Conservation (phyloP, 2,797 vertebrate species). For the Lophius americanus region DNA sequence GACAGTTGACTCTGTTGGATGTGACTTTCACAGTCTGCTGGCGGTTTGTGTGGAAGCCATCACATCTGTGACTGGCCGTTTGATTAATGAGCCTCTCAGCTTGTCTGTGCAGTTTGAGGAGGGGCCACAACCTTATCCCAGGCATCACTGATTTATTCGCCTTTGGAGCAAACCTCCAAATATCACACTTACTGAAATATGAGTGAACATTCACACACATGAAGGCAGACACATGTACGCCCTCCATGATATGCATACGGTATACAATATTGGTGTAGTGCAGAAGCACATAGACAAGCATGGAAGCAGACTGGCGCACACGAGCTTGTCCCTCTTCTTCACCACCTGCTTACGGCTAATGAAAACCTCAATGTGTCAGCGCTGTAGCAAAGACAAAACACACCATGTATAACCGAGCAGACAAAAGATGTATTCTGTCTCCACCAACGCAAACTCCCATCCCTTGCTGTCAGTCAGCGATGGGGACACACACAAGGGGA, state of each 20-base stretch:
- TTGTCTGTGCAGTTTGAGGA: constrained; percentile 90
- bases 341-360: constrained; percentile 91
- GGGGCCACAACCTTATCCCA: constrained; percentile 91
- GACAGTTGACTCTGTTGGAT: constrained; percentile 90
- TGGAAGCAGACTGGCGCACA: constrained; percentile 38
- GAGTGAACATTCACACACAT: constrained; percentile 82
- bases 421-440: constrained; percentile 91
- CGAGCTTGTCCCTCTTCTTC: constrained; percentile 52
- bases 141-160: constrained; percentile 92
- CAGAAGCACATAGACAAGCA: constrained; percentile 43
- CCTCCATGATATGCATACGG: constrained; percentile 63
- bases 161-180: constrained; percentile 86
- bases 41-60: constrained; percentile 93
- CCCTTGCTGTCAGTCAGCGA: constrained; percentile 88
- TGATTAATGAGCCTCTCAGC: constrained; percentile 99
- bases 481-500: constrained; percentile 75
- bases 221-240: constrained; percentile 64
- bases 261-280: constrained; percentile 58
- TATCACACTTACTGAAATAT: constrained; percentile 84
- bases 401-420: constrained; percentile 87
- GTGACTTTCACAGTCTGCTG: constrained; percentile 99
- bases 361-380: constrained; percentile 93
- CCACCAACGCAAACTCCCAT: constrained; percentile 90
- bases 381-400: constrained; percentile 85
- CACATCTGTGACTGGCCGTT: constrained; percentile 94